phyloP scores from a whole-genome alignment of 2,797 vertebrate species.

The Hydrocynus forskahlii region DNA sequence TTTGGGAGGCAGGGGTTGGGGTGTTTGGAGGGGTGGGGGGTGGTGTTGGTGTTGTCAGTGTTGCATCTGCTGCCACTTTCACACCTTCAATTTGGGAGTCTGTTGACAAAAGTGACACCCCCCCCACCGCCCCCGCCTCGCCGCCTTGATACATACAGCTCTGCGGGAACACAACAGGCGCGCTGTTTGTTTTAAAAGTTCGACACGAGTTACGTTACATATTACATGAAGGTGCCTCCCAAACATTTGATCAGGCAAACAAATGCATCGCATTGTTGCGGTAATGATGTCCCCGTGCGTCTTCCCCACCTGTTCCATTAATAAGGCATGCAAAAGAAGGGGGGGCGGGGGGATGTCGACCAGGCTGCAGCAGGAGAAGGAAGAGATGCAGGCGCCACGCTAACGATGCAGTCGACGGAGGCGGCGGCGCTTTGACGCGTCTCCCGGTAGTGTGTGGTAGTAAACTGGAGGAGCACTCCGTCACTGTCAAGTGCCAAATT shows the following conservation, averaged over 20 bases:
- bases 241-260: conserved; percentile 63
- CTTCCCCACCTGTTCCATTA: conserved; percentile 52
- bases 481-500: conserved; percentile 57
- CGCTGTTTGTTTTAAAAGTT: conserved; percentile 53
- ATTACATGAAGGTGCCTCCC: conserved; percentile 61
- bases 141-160: conserved; percentile 10
- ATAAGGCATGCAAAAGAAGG: conserved; percentile 56
- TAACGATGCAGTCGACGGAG: conserved; percentile 54
- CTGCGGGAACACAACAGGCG: conserved; percentile 36
- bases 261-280: conserved; percentile 51
- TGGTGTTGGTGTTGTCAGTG: conserved; percentile 34
- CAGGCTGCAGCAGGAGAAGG: conserved; percentile 31
- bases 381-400: conserved; percentile 14
- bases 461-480: conserved; percentile 53
- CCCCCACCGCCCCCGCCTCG: conserved; percentile 10
- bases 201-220: conserved; percentile 57
- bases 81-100: conserved; percentile 52
- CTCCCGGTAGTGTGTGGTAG: conserved; percentile 52
- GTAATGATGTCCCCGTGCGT: conserved; percentile 49
- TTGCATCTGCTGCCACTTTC: conserved; percentile 44
- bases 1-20: conserved; percentile 14
- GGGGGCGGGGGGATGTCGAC: conserved; percentile 42
- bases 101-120: conserved; percentile 41
- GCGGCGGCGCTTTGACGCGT: conserved; percentile 57
- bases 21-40: background rate